Evolutionary conservation across 2,113 vertebrate genomes (phyloP).

Genomic region (Chunga burmeisteri): DNA sequence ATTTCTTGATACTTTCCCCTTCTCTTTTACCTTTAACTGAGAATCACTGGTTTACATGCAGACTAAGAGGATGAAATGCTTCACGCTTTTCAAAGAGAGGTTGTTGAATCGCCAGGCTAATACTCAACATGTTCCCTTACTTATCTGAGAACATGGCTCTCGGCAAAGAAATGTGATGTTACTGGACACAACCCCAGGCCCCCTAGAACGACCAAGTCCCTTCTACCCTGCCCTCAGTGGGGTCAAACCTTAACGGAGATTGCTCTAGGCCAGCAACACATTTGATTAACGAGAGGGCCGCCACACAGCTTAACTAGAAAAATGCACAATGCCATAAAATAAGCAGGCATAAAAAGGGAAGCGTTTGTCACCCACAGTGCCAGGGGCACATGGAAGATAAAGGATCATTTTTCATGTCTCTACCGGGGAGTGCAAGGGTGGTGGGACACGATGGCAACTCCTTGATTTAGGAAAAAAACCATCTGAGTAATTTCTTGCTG

Average conservation of each 20-base stretch:
- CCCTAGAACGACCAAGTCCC: neutral
- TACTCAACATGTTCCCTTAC: neutral
- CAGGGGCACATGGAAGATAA: neutral
- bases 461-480: neutral
- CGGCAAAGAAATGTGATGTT: neutral
- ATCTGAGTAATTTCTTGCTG: slow-evolving; percentile 1
- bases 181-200: neutral
- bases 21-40: neutral
- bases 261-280: neutral
- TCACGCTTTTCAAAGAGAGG: neutral
- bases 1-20: neutral
- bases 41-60: neutral
- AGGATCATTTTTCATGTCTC: slow-evolving; percentile 1
- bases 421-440: neutral
- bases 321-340: neutral
- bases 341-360: slow-evolving; percentile 8
- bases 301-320: slow-evolving; percentile 16
- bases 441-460: neutral
- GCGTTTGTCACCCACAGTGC: slow-evolving; percentile 8
- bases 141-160: neutral
- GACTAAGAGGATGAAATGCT: neutral
- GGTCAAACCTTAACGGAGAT: neutral
- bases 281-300: neutral
- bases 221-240: neutral
- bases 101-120: neutral